Evolutionary conservation across 2,888 invertebrate genomes (phyloP).

Genomic region (Quadriops clusia): DNA sequence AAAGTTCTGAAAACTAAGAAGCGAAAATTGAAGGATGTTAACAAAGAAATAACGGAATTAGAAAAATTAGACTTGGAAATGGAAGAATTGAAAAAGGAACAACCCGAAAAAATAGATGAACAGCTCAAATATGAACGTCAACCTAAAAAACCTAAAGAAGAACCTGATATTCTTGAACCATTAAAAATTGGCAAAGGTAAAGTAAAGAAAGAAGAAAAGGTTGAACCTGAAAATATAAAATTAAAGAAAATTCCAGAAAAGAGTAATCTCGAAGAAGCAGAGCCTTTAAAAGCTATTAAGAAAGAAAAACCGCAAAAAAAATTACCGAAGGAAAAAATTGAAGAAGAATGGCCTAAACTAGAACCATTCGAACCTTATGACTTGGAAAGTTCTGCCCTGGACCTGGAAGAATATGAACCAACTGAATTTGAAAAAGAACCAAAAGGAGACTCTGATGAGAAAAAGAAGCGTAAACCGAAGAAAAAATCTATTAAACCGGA

Average conservation of each 20-base stretch:
- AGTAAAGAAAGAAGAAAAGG: constrained; percentile 28
- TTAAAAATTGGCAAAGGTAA: constrained; percentile 32
- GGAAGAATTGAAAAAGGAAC: constrained; percentile 36
- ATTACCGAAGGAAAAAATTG: constrained; percentile 15
- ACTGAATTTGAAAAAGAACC: constrained; percentile 26
- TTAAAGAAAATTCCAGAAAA: constrained; percentile 34
- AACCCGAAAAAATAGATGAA: constrained; percentile 29
- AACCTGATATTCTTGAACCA: constrained; percentile 21
- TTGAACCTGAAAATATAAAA: constrained; percentile 25
- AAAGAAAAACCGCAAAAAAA: constrained; percentile 26
- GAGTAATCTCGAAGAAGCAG: constrained; percentile 16
- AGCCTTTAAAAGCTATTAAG: constrained; percentile 3
- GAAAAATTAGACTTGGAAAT: constrained; percentile 37
- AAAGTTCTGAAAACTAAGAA: constrained; percentile 35
- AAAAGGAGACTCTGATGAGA: constrained; percentile 26
- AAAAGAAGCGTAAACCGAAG: constrained; percentile 24
- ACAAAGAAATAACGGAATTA: constrained; percentile 31
- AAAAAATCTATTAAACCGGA: constrained; percentile 30
- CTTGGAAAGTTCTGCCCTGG: constrained; percentile 29
- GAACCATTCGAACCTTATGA: constrained; percentile 32
- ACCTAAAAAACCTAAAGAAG: constrained; percentile 23
- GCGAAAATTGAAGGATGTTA: constrained; percentile 33
- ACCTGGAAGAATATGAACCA: constrained; percentile 27
- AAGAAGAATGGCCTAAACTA: constrained; percentile 27
- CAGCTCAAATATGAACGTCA: constrained; percentile 23